A percentile compares a stretch with the other conserved stretches of the same genome.
Evolutionary conservation across 2,888 invertebrate genomes (phyloP).

Genomic region (Alsophila aescularia): DNA sequence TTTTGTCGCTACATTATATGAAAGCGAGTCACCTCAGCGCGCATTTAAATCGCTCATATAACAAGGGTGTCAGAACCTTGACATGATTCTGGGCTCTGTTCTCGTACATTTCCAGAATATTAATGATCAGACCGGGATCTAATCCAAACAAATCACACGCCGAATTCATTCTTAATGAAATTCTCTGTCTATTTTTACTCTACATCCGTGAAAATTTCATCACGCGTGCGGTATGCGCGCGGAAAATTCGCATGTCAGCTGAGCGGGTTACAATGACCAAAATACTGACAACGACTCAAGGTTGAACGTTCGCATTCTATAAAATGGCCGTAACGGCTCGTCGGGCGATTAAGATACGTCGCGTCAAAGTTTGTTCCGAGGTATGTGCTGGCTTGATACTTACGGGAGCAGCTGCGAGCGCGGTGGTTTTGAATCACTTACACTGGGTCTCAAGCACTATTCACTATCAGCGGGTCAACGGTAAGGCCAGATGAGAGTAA

Average conservation of each 20-base stretch:
- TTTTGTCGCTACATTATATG: constrained; percentile 31
- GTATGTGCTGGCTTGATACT: constrained; percentile 48
- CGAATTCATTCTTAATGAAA: constrained; percentile 54
- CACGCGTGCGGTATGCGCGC: constrained; percentile 39
- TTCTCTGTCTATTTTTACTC: constrained; percentile 51
- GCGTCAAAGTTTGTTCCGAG: constrained; percentile 50
- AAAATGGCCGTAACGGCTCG: constrained; percentile 75
- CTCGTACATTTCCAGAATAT: constrained; percentile 60
- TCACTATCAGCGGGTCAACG: constrained; percentile 74
- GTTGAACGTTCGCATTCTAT: constrained; percentile 70
- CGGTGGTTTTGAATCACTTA: constrained; percentile 45
- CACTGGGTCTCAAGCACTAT: constrained; percentile 60
- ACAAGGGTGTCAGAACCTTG: constrained; percentile 69
- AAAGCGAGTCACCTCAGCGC: constrained; percentile 26
- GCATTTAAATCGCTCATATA: constrained; percentile 46
- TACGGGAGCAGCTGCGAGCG: constrained; percentile 44
- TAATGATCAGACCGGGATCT: constrained; percentile 49
- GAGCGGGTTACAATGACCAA: constrained; percentile 69
- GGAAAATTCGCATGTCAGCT: constrained; percentile 57
- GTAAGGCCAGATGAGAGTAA: constrained; percentile 59
- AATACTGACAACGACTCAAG: constrained; percentile 74
- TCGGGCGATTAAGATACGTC: constrained; percentile 63
- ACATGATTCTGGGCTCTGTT: constrained; percentile 64
- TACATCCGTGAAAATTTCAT: constrained; percentile 32
- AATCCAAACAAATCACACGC: constrained; percentile 53